These are phyloP conservation scores for Microcebus murinus DNA, from an alignment of 2,113 vertebrate genomes.

Conservation along the genomic window DNA sequence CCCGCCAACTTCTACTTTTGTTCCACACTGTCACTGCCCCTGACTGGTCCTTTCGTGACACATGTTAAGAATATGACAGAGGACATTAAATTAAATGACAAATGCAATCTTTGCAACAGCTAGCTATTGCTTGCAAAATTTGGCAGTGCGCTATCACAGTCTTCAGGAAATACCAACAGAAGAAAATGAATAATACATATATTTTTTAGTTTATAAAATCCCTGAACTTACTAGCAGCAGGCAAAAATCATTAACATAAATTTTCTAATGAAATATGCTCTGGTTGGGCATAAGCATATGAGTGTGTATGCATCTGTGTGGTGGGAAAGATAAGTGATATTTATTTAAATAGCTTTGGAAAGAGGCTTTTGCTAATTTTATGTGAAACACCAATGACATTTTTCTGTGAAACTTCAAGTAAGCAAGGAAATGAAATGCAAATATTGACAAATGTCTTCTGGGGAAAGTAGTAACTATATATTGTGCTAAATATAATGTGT, in stretches of 20 bases:
- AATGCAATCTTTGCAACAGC: neutral
- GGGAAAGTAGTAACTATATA: neutral
- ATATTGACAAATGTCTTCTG: neutral
- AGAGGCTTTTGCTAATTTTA: neutral
- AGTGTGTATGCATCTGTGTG: neutral
- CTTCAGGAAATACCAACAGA: neutral
- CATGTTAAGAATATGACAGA: neutral
- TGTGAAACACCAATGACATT: neutral
- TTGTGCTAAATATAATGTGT: neutral
- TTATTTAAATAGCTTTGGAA: neutral
- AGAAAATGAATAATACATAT: neutral
- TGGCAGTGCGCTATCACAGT: neutral
- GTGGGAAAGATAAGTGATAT: neutral
- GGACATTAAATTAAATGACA: neutral
- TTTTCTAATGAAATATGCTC: neutral
- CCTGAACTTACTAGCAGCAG: neutral
- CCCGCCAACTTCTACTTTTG: no score
- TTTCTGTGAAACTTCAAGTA: neutral
- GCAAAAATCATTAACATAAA: neutral
- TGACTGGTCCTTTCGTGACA: rapidly evolving
- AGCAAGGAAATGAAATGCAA: neutral
- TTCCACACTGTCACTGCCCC: no score
- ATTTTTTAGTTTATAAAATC: neutral
- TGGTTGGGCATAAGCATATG: neutral
- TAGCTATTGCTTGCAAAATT: neutral